These are phyloP conservation scores for Teleopsis dalmanni DNA, from an alignment of 1,140 invertebrate species.

Conservation along the genomic window DNA sequence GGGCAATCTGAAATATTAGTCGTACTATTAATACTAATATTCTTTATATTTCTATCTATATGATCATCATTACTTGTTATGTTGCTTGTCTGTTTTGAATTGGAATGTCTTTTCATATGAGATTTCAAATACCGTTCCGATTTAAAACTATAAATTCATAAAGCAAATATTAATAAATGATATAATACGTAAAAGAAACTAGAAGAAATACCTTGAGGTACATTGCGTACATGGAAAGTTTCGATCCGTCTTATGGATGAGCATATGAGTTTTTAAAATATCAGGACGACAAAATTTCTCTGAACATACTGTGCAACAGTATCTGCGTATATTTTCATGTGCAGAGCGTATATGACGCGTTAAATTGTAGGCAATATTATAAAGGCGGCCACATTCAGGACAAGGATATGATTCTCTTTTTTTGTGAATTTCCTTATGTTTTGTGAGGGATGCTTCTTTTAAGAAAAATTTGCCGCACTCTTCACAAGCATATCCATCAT, in stretches of 20 bases:
- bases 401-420: not conserved
- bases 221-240: not conserved
- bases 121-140: not conserved
- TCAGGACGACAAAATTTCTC: not conserved
- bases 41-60: too few relatives aligned
- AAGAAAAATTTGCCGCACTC: conserved; percentile 3
- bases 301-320: conserved; percentile 1
- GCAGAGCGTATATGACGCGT: not conserved
- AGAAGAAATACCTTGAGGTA: not conserved
- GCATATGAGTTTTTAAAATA: conserved; percentile 1
- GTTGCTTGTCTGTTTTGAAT: not conserved
- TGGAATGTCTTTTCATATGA: not conserved
- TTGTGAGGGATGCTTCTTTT: not conserved
- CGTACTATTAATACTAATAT: too few relatives aligned
- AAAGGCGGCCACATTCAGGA: not conserved
- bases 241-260: not conserved
- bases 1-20: too few relatives aligned
- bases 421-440: conserved; percentile 1
- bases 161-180: not conserved
- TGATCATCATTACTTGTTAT: too few relatives aligned
- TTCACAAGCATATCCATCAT: conserved; percentile 2
- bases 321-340: not conserved
- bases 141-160: not conserved
- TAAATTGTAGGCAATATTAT: conserved; percentile 5
- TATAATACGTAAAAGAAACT: not conserved